These are phyloP conservation scores for Nymphicus hollandicus DNA, from an alignment of 2,113 vertebrate species.

Conservation along the genomic window DNA sequence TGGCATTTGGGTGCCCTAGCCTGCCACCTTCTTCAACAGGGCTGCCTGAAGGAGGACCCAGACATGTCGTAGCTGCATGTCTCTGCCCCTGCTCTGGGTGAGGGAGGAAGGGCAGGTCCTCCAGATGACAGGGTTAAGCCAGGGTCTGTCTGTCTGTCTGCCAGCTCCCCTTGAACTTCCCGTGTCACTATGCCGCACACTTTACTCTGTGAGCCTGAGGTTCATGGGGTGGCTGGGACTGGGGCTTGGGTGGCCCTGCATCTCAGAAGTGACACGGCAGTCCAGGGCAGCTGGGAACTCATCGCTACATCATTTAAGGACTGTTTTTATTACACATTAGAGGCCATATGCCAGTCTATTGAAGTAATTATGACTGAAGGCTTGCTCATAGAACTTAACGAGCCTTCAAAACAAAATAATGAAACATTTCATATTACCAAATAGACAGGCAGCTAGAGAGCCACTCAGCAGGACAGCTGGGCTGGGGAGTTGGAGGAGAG, in stretches of 20 bases:
- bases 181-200: accelerated
- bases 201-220: neutral
- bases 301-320: accelerated
- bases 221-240: neutral
- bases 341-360: slow-evolving; percentile 29
- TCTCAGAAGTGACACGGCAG: neutral
- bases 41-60: neutral
- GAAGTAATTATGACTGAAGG: slow-evolving; percentile 59
- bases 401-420: slow-evolving; percentile 56
- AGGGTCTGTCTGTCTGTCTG: neutral
- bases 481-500: neutral
- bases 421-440: neutral
- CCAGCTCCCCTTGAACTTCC: neutral
- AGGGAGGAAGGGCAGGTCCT: slow-evolving; percentile 6
- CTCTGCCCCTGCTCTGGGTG: neutral
- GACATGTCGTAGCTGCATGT: neutral
- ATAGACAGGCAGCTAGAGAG: slow-evolving; percentile 21
- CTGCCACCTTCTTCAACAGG: accelerated
- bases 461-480: neutral
- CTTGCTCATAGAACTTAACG: slow-evolving; percentile 32
- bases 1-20: accelerated
- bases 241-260: neutral
- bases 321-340: slow-evolving; percentile 28
- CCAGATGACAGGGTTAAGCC: neutral
- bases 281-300: neutral